Evolutionary conservation across 2,797 vertebrate species (phyloP).

Genomic region (Gila robusta): DNA sequence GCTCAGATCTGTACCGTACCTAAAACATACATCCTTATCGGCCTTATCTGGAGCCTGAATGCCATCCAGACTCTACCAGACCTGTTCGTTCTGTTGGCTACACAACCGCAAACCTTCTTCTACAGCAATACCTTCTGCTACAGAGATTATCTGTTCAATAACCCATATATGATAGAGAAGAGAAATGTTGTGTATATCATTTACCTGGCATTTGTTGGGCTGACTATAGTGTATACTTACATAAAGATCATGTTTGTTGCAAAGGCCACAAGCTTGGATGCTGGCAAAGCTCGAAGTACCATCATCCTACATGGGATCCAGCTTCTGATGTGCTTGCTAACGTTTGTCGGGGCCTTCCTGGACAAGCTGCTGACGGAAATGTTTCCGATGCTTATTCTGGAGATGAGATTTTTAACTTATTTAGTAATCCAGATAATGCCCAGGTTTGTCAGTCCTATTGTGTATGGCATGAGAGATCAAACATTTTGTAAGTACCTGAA

Average conservation of each 20-base stretch:
- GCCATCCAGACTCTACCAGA: slow-evolving; percentile 73
- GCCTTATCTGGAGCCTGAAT: slow-evolving; percentile 72
- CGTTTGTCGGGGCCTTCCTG: slow-evolving; percentile 75
- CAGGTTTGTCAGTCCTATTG: slow-evolving; percentile 76
- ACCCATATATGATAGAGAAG: slow-evolving; percentile 67
- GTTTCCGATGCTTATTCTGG: slow-evolving; percentile 64
- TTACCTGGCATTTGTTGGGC: slow-evolving; percentile 74
- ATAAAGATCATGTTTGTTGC: slow-evolving; percentile 74
- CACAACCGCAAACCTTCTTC: slow-evolving; percentile 72
- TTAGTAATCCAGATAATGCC: slow-evolving; percentile 77
- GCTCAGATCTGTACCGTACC: slow-evolving; percentile 73
- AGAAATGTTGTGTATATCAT: slow-evolving; percentile 70
- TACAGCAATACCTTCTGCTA: slow-evolving; percentile 70
- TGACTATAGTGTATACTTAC: slow-evolving; percentile 76
- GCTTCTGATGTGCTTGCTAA: slow-evolving; percentile 79
- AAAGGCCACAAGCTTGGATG: slow-evolving; percentile 52
- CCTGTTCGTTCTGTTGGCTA: slow-evolving; percentile 74
- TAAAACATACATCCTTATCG: slow-evolving; percentile 69
- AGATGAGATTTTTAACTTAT: slow-evolving; percentile 74
- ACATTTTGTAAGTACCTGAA: slow-evolving; percentile 73
- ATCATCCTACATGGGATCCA: slow-evolving; percentile 78
- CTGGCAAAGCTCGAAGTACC: slow-evolving; percentile 74
- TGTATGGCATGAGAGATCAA: slow-evolving; percentile 76
- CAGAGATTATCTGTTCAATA: slow-evolving; percentile 73
- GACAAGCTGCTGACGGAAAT: slow-evolving; percentile 66